Percentiles rank a stretch among this genome's conserved stretches.
Evolutionary conservation across 2,113 vertebrate genomes (phyloP).

Genomic region (Melanocharis versteri): DNA sequence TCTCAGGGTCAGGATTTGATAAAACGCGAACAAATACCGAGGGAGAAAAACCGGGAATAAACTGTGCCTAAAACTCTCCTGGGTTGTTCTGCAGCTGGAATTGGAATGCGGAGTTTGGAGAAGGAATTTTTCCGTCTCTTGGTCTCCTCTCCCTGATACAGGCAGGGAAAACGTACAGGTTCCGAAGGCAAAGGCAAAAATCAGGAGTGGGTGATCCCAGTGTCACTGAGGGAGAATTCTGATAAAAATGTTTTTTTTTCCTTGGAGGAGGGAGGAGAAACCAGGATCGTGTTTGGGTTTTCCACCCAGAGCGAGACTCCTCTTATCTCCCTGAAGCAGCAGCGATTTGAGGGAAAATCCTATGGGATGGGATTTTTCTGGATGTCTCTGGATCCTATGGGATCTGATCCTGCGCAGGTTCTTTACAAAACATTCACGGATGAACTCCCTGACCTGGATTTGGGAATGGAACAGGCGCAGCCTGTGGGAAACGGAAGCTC

Average conservation of each 20-base stretch:
- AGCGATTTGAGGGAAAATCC: background rate
- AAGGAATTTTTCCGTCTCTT: background rate
- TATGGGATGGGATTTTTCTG: background rate
- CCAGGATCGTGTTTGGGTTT: background rate
- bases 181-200: background rate
- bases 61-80: fast-evolving
- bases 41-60: background rate
- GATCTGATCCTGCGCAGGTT: background rate
- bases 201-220: background rate
- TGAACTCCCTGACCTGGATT: background rate
- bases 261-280: background rate
- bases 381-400: background rate
- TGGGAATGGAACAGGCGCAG: background rate
- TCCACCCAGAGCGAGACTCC: background rate
- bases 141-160: background rate
- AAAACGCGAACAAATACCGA: background rate
- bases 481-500: background rate
- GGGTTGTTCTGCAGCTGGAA: fast-evolving
- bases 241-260: background rate
- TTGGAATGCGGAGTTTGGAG: background rate
- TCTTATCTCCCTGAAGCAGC: background rate
- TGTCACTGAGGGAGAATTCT: background rate
- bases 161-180: background rate
- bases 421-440: fast-evolving
- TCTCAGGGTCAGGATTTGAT: background rate